Conservation (phyloP, 1,140 invertebrate species). For the Globodera rostochiensis region DNA sequence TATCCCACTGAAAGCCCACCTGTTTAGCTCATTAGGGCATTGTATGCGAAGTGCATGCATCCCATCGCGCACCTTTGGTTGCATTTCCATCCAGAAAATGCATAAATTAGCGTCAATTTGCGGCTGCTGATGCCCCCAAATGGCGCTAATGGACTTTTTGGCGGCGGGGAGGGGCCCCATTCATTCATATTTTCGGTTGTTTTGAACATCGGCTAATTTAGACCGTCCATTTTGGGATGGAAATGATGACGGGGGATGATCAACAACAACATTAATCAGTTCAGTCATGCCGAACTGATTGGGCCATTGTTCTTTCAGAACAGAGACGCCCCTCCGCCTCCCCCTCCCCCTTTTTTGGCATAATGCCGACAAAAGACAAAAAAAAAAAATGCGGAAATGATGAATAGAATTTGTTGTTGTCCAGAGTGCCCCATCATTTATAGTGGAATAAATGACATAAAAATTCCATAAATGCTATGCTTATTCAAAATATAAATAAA, state of each 20-base stretch:
- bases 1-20: no score
- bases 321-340: no score
- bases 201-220: no score
- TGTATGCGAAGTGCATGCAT: no score
- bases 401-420: background rate
- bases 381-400: background rate
- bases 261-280: background rate
- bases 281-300: background rate
- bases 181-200: no score
- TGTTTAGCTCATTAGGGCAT: no score
- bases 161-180: no score
- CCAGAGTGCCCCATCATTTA: no score
- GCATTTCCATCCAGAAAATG: background rate
- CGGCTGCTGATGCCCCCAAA: background rate
- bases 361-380: background rate
- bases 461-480: background rate
- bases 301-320: background rate
- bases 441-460: background rate
- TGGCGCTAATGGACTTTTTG: no score
- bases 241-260: no score
- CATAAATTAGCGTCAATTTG: constrained; percentile 3
- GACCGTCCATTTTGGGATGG: background rate
- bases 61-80: background rate
- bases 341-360: background rate
- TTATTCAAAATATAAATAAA: no score